Evolutionary conservation across 1,140 invertebrate genomes (phyloP).

Genomic region (Seison nebaliae): DNA sequence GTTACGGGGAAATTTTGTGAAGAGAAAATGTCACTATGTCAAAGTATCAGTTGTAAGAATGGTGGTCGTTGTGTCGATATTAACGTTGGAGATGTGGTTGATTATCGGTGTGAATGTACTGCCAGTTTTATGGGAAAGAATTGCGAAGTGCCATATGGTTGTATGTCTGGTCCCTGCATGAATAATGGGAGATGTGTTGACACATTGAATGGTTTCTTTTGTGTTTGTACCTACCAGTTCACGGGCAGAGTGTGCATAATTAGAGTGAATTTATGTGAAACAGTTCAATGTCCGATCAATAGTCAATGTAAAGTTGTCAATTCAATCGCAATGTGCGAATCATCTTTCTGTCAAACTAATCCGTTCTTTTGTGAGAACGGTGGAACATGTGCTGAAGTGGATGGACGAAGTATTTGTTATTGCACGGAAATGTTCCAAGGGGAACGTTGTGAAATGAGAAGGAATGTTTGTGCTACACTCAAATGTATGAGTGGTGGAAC

Average conservation of each 20-base stretch:
- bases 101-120: slow-evolving; percentile 2
- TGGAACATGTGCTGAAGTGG: slow-evolving; percentile 13
- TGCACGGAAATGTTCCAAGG: slow-evolving; percentile 12
- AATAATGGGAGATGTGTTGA: slow-evolving; percentile 6
- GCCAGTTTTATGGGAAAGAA: neutral
- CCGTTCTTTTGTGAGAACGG: slow-evolving; percentile 32
- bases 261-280: too few relatives aligned
- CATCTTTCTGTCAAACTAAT: slow-evolving; percentile 13
- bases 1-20: slow-evolving; percentile 2
- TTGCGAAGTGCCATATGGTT: neutral
- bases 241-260: too few relatives aligned
- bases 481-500: slow-evolving; percentile 66
- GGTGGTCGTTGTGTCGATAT: slow-evolving; percentile 11
- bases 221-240: too few relatives aligned
- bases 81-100: neutral
- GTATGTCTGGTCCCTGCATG: neutral
- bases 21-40: neutral
- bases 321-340: too few relatives aligned
- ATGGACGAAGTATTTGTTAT: slow-evolving; percentile 23
- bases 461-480: slow-evolving; percentile 30
- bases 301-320: slow-evolving; percentile 12
- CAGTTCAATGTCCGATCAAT: slow-evolving; percentile 10
- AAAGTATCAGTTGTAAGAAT: neutral
- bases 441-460: slow-evolving; percentile 8
- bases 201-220: slow-evolving; percentile 9